Conservation (phyloP, 2,113 vertebrate species). For the Natator depressus region DNA sequence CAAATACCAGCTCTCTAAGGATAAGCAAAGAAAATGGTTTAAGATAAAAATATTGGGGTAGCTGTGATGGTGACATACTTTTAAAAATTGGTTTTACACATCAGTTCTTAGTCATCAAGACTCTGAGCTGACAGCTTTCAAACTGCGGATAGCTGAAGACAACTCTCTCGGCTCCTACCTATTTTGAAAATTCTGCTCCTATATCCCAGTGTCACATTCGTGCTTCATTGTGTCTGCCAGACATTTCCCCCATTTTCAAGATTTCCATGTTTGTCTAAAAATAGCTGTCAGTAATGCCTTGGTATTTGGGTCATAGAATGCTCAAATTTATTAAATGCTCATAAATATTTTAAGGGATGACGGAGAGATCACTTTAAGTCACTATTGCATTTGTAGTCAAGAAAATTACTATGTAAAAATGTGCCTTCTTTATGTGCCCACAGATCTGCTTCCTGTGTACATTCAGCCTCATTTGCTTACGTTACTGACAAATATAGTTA, state of each 20-base stretch:
- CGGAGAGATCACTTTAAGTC: neutral
- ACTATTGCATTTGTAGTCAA: neutral
- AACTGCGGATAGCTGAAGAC: neutral
- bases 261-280: neutral
- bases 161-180: constrained; percentile 3
- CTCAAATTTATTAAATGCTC: neutral
- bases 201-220: neutral
- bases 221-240: constrained; percentile 20
- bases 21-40: neutral
- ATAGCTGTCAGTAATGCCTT: neutral
- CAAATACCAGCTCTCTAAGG: constrained; percentile 15
- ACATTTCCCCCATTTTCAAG: neutral
- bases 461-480: neutral
- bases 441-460: neutral
- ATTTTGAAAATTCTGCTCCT: neutral
- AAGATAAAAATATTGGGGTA: neutral
- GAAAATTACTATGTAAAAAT: neutral
- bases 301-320: neutral
- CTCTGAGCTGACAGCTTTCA: constrained; percentile 7
- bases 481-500: accelerated
- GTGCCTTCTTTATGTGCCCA: neutral
- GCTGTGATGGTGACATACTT: neutral
- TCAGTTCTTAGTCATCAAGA: neutral
- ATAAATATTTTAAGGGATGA: neutral
- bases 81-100: neutral